phyloP scores from a whole-genome alignment of 2,888 invertebrate genomes.

The Drosophila paranaensis region DNA sequence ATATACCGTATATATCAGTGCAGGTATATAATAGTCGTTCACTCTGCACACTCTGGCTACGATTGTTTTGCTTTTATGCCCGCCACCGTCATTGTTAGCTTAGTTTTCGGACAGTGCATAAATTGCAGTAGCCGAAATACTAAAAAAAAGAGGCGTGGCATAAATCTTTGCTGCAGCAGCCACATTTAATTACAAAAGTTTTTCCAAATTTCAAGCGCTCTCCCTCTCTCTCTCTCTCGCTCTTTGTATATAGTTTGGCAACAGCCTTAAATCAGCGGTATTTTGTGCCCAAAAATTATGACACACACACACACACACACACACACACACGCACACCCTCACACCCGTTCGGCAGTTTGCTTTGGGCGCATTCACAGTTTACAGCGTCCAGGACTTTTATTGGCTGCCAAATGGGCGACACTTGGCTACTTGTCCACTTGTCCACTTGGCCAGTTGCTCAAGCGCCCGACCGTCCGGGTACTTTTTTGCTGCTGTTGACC shows the following conservation, averaged over 20 bases:
- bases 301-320: slow-evolving; percentile 17
- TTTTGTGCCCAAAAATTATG: slow-evolving; percentile 52
- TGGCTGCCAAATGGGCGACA: slow-evolving; percentile 75
- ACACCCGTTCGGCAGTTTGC: slow-evolving; percentile 11
- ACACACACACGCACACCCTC: slow-evolving; percentile 5
- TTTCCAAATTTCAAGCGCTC: slow-evolving; percentile 32
- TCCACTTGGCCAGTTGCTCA: slow-evolving; percentile 25
- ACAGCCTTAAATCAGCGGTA: slow-evolving; percentile 40
- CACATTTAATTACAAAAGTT: slow-evolving; percentile 71
- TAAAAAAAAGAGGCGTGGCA: slow-evolving; percentile 29
- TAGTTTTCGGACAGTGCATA: slow-evolving; percentile 36
- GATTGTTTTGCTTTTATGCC: slow-evolving; percentile 3
- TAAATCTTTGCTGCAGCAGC: slow-evolving; percentile 63
- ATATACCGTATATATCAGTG: too few species aligned
- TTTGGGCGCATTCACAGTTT: slow-evolving; percentile 51
- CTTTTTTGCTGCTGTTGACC: slow-evolving; percentile 36
- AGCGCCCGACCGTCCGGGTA: background rate
- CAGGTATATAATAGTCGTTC: slow-evolving; percentile 3
- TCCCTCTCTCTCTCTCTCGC: background rate
- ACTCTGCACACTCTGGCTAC: too few species aligned
- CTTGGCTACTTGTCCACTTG: slow-evolving; percentile 55
- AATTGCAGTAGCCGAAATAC: slow-evolving; percentile 7
- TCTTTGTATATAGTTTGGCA: slow-evolving; percentile 15
- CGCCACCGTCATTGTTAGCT: slow-evolving; percentile 15
- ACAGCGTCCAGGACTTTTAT: slow-evolving; percentile 58